Conservation (phyloP, 2,113 vertebrate species). For the Romanogobio albipinnatus region DNA sequence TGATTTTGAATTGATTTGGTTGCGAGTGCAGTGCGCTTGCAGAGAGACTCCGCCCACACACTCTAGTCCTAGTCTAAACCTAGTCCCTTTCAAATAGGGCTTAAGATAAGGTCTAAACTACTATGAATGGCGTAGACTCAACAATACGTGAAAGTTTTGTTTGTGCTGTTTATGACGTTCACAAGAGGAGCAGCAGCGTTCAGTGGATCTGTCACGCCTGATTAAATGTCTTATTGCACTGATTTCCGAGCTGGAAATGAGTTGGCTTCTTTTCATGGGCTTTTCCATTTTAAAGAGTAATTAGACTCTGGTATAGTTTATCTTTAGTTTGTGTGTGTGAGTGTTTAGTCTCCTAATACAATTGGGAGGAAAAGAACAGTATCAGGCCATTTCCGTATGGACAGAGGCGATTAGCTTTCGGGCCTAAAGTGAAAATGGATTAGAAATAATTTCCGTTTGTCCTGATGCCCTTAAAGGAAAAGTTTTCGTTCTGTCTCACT, state of each 20-base stretch:
- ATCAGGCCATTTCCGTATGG: constrained; percentile 50
- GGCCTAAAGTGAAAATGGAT: constrained; percentile 58
- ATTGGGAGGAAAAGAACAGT: constrained; percentile 37
- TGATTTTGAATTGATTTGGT: too few relatives aligned
- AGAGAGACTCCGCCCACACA: too few relatives aligned
- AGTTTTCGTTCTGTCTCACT: not conserved
- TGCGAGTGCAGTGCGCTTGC: too few relatives aligned
- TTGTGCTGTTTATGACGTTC: not conserved
- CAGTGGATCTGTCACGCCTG: constrained; percentile 7
- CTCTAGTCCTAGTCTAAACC: too few relatives aligned
- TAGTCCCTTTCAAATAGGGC: too few relatives aligned
- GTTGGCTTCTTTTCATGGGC: constrained; percentile 48
- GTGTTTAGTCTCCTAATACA: constrained; percentile 16
- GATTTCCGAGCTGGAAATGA: constrained; percentile 48
- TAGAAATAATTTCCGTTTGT: constrained; percentile 59
- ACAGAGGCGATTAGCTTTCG: constrained; percentile 59
- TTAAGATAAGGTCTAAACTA: too few relatives aligned
- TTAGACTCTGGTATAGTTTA: constrained; percentile 49
- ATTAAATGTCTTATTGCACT: constrained; percentile 1
- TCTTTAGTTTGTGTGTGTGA: constrained; percentile 29
- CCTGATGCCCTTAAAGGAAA: constrained; percentile 3
- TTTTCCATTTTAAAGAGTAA: constrained; percentile 46
- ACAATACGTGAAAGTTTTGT: not conserved
- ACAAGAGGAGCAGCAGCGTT: not conserved
- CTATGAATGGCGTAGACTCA: not conserved